Evolutionary conservation across 2,113 vertebrate genomes (phyloP), one percentile per base, ranked within the genome.

Genomic region (Syrmaticus mikado): DNA sequence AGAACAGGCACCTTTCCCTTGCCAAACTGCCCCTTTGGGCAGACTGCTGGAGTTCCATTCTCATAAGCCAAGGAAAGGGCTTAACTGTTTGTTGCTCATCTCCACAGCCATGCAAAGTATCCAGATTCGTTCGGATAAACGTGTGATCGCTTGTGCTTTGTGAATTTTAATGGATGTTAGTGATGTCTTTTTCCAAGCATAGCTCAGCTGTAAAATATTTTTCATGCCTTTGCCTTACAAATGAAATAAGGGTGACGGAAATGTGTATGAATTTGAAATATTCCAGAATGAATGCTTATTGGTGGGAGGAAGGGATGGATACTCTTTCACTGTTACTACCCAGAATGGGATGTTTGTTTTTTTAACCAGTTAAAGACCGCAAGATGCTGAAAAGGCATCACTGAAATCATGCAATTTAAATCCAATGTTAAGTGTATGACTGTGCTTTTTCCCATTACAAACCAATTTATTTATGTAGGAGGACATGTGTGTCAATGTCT

Each of bases 91-190:
- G 40, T 5, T 22, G 36, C 9, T 38, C 2, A 53, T 87, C 96
- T 87, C 89, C 84, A 24, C 7, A 13, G 61, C 70, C 71, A 46
- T 1, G 4, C 0, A 24, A 8, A 25, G 13, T 8, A 24, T 3
- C 43, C 48, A 7, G 3, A n/a, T 4, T 27, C 7, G 11, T 1
- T 36, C 8, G 13, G 43, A 32, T 1, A 2, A 17, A 34, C 0
- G 9, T 22, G 34, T 11, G 46, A 10, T 13, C 41, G 38, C 52
- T 70, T 28, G 58, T 6, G 6, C 46, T 36, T 17, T 27, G 28
- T 8, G 15, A 1, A 13, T 12, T 7, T 32, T 55, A 8, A 11
- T 0, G 1, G 21, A 8, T 1, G 6, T 15, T 1, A 32, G n/a
- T 19, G 14, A 9, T 0, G 3, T 5, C 40, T 85, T 87, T 81